Evolutionary conservation across 2,797 vertebrate genomes (phyloP).

Genomic region (Tachyglossus aculeatus): DNA sequence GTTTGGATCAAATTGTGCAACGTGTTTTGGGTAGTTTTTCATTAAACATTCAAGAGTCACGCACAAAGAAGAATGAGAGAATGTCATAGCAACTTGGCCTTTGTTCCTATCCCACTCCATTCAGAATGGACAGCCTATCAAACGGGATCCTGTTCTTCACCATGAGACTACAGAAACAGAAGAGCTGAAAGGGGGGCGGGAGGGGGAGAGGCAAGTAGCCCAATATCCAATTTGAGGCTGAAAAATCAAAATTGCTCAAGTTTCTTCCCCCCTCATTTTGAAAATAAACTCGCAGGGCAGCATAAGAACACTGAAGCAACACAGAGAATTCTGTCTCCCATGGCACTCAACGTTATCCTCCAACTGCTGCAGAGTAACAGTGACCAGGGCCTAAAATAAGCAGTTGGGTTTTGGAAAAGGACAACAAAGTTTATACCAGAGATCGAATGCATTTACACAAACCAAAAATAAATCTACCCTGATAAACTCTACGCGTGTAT

Average conservation of each 20-base stretch:
- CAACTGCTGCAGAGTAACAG: not conserved
- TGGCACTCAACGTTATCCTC: not conserved
- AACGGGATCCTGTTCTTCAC: constrained; percentile 7
- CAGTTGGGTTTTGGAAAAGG: not conserved
- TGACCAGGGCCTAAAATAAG: not conserved
- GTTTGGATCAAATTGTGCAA: constrained; percentile 10
- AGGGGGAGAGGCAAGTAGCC: constrained; percentile 12
- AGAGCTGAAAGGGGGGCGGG: constrained; percentile 40
- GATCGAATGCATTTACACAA: constrained; percentile 18
- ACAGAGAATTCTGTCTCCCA: not conserved
- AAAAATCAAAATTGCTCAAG: constrained; percentile 29
- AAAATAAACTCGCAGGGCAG: constrained; percentile 41
- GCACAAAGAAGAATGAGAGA: constrained; percentile 21
- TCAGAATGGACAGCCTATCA: constrained; percentile 21
- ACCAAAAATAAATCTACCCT: constrained; percentile 31
- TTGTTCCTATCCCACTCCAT: constrained; percentile 39
- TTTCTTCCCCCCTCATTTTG: not conserved
- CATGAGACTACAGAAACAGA: constrained; percentile 28
- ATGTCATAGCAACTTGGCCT: constrained; percentile 39
- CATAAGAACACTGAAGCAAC: constrained; percentile 16
- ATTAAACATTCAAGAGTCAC: constrained; percentile 16
- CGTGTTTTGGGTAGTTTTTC: constrained; percentile 21
- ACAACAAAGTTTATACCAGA: constrained; percentile 21
- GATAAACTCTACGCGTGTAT: too few species aligned
- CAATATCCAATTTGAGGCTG: constrained; percentile 22